Conservation (phyloP, 2,797 vertebrate species). For the Orestias chungarensis region DNA sequence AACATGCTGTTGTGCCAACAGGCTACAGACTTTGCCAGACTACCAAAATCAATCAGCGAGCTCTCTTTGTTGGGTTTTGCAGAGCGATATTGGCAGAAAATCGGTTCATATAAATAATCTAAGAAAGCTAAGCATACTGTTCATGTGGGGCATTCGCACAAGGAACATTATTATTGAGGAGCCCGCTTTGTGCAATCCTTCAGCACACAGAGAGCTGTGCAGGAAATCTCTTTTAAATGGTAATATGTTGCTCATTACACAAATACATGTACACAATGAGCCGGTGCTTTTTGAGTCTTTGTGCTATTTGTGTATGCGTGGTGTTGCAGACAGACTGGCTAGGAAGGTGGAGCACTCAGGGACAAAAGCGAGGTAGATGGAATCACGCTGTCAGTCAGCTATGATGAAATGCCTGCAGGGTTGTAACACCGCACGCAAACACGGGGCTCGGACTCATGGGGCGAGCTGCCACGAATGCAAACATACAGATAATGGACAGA, state of each 20-base stretch:
- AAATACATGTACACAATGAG: background rate
- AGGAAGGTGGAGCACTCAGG: slow-evolving; percentile 41
- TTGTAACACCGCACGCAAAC: slow-evolving; percentile 30
- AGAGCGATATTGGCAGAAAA: background rate
- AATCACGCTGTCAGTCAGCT: slow-evolving; percentile 60
- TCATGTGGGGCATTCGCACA: slow-evolving; percentile 15
- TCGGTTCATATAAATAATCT: slow-evolving; percentile 8
- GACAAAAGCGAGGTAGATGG: slow-evolving; percentile 55
- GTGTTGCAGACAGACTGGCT: slow-evolving; percentile 38
- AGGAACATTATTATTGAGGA: slow-evolving; percentile 15
- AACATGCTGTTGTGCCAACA: background rate
- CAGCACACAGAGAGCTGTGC: slow-evolving; percentile 12
- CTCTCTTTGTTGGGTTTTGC: background rate
- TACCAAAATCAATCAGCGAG: background rate
- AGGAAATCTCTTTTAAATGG: slow-evolving; percentile 30
- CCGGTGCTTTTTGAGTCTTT: slow-evolving; percentile 1
- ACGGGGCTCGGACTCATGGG: slow-evolving; percentile 8
- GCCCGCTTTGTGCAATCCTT: background rate
- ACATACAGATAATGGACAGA: slow-evolving; percentile 1
- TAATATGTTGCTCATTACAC: slow-evolving; percentile 13
- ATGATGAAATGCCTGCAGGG: slow-evolving; percentile 62
- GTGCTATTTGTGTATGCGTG: slow-evolving; percentile 3
- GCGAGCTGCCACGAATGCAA: slow-evolving; percentile 21
- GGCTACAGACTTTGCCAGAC: background rate
- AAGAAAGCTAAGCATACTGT: slow-evolving; percentile 17